Percentiles rank a stretch among this genome's conserved stretches.
These are phyloP conservation scores for Lepidostoma basale DNA, from an alignment of 1,140 invertebrate genomes.

Conservation along the genomic window DNA sequence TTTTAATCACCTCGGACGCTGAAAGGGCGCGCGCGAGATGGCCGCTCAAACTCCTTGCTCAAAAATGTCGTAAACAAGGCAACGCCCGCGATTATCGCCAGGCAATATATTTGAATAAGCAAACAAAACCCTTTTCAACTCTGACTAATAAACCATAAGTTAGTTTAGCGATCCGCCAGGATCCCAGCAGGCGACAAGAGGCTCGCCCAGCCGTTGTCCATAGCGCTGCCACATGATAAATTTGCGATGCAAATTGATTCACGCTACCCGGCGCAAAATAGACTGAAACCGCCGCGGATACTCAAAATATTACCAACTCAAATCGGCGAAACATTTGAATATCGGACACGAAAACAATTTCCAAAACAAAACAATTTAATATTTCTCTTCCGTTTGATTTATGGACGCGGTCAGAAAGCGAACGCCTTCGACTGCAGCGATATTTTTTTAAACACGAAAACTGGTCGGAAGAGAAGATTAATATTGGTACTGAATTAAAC, in stretches of 20 bases:
- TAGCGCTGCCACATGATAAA: constrained; percentile 38
- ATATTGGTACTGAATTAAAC: constrained; percentile 18
- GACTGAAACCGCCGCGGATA: constrained; percentile 14
- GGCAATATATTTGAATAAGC: constrained; percentile 42
- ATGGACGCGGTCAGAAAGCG: constrained; percentile 5
- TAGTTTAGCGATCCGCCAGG: constrained; percentile 21
- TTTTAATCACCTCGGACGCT: constrained; percentile 8
- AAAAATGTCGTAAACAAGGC: constrained; percentile 37
- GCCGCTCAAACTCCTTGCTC: constrained; percentile 8
- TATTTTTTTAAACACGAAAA: constrained; percentile 13
- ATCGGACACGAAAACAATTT: constrained; percentile 17
- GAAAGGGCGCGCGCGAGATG: neutral
- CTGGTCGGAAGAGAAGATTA: constrained; percentile 20
- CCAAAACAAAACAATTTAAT: constrained; percentile 15
- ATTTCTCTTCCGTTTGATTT: constrained; percentile 12
- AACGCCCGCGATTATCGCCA: constrained; percentile 35
- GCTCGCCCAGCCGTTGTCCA: constrained; percentile 22
- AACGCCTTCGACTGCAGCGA: constrained; percentile 2
- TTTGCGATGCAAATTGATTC: constrained; percentile 47
- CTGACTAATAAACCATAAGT: constrained; percentile 44
- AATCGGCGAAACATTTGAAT: constrained; percentile 15
- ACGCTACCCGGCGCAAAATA: constrained; percentile 26
- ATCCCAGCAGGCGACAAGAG: constrained; percentile 35
- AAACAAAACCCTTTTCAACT: constrained; percentile 42
- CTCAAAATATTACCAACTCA: constrained; percentile 17